Base-by-base conservation (phyloP, 2,113 vertebrate genomes). In the Peromyscus californicus region DNA sequence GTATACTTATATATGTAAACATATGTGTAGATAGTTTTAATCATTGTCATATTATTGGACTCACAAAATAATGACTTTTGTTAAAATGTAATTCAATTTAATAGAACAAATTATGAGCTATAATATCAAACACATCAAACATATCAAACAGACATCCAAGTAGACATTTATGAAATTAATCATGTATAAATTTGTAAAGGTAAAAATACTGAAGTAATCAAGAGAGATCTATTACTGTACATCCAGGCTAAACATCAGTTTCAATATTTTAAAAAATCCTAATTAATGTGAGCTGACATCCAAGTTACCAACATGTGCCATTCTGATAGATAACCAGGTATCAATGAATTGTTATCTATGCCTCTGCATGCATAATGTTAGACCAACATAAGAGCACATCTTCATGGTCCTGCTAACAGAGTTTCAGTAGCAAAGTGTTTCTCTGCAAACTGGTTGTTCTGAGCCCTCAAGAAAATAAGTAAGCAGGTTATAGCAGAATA, bases 61-160 rank as follows among this genome's bases (percentile, higher is more conserved):
- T 87, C 96, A 67, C 76, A 90, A 82, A 94, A 91, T 72, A 51
- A 76, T 96, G 3, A 39, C 94, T 96, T 76, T 98, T 86, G n/a
- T 78, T 79, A 86, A n/a, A 59, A 0, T 79, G 74, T 72, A 87
- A 5, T 96, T 98, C 97, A 94, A 90, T 91, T 17, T 88, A 86
- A 76, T 97, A 61, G 2, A 96, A 91, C 10, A 90, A 80, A 80
- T 83, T 67, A 16, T 76, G 51, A 95, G 91, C 82, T 45, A 87
- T n/a, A 54, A 4, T 31, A 97, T 96, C 94, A 74, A 94, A 75
- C 93, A 84, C 90, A n/a, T n/a, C n/a, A n/a, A n/a, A n/a, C n/a
- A n/a, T n/a, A n/a, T 90, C 7, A 79, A 29, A 51, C 78, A 61
- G 29, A 76, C 12, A 93, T 89, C 36, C 33, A 92, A 26, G 42